phyloP scores from a whole-genome alignment of 2,888 invertebrate genomes.

The Heteropelma amictum region DNA sequence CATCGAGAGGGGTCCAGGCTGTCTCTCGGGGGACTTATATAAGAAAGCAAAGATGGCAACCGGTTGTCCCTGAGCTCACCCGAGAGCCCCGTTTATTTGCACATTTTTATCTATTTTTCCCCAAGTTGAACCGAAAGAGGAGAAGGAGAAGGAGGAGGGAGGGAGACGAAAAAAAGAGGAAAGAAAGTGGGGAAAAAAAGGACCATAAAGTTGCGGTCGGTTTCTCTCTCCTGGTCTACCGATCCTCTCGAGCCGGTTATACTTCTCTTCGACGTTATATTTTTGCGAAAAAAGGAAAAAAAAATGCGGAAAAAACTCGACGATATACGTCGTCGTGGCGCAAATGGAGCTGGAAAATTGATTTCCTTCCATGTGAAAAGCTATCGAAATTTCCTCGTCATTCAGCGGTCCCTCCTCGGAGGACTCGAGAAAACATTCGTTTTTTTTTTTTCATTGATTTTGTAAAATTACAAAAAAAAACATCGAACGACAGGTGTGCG shows the following conservation, averaged over 20 bases:
- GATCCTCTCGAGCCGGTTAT: constrained; percentile 48
- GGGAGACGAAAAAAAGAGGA: constrained; percentile 18
- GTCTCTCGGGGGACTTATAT: constrained; percentile 74
- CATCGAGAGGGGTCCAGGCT: constrained; percentile 64
- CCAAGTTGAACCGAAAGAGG: constrained; percentile 55
- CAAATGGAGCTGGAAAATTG: neutral
- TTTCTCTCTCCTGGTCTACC: constrained; percentile 12
- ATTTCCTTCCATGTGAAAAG: too few relatives aligned
- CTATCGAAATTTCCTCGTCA: too few relatives aligned
- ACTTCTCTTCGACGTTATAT: constrained; percentile 16
- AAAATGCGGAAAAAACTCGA: neutral
- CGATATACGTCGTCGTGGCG: neutral
- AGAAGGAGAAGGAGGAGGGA: constrained; percentile 42
- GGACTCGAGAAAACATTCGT: too few relatives aligned
- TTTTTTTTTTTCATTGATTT: too few relatives aligned
- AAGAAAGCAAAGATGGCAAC: constrained; percentile 77
- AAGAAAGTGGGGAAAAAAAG: constrained; percentile 5
- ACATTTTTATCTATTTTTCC: constrained; percentile 77
- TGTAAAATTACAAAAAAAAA: neutral
- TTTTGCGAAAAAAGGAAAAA: constrained; percentile 7
- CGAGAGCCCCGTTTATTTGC: constrained; percentile 75
- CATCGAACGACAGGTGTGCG: too few relatives aligned
- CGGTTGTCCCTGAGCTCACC: constrained; percentile 75
- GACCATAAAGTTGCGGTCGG: constrained; percentile 4
- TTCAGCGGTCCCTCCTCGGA: too few relatives aligned